phyloP scores from a whole-genome alignment of 2,888 invertebrate species.

The Cheilosia grossa region DNA sequence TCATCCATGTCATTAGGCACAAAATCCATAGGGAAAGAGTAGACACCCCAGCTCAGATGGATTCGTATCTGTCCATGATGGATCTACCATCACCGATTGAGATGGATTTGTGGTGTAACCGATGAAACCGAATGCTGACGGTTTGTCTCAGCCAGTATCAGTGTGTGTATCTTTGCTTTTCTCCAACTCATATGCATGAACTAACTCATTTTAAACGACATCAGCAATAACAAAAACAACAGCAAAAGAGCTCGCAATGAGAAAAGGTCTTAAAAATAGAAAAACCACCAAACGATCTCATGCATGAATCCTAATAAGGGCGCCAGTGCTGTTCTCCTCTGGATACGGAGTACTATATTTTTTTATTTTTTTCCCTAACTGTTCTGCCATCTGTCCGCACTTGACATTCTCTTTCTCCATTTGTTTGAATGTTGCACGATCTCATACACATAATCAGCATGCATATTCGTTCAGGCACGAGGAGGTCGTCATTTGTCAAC shows the following conservation, averaged over 20 bases:
- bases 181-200: constrained; percentile 55
- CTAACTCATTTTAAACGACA: constrained; percentile 54
- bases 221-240: neutral
- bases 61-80: constrained; percentile 44
- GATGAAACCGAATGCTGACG: constrained; percentile 55
- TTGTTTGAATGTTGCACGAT: constrained; percentile 17
- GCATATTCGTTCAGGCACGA: constrained; percentile 53
- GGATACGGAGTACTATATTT: neutral
- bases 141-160: constrained; percentile 13
- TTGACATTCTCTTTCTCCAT: constrained; percentile 35
- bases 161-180: constrained; percentile 17
- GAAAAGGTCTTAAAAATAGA: constrained; percentile 32
- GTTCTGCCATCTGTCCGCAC: constrained; percentile 25
- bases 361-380: neutral
- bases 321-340: constrained; percentile 21
- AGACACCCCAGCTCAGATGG: constrained; percentile 6
- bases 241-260: neutral
- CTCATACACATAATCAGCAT: constrained; percentile 42
- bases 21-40: constrained; percentile 37
- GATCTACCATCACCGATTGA: constrained; percentile 36
- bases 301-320: constrained; percentile 41
- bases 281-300: constrained; percentile 41
- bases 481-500: constrained; percentile 59
- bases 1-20: constrained; percentile 71
- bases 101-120: constrained; percentile 67